These are phyloP conservation scores for Delichon dasypus DNA, from an alignment of 2,797 vertebrate species.

Conservation along the genomic window DNA sequence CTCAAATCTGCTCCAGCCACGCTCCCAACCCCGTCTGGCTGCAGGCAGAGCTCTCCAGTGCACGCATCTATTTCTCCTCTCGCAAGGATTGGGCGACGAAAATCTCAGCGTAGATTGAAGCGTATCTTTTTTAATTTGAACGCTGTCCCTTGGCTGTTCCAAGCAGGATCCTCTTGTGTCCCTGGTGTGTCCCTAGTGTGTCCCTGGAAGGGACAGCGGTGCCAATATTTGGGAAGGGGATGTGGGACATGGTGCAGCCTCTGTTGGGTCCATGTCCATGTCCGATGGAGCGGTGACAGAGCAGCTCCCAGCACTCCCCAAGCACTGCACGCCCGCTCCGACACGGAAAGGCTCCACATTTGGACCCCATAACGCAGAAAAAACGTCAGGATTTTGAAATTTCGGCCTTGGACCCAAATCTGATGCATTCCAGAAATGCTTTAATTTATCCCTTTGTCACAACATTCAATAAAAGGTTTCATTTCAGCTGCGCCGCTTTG, in stretches of 20 bases:
- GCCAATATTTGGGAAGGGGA: not conserved
- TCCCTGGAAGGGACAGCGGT: not conserved
- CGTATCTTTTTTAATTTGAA: rapidly evolving
- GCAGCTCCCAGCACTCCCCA: not conserved
- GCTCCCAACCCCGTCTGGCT: not conserved
- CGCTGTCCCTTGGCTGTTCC: not conserved
- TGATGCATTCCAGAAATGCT: constrained; percentile 59
- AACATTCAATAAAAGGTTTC: constrained; percentile 15
- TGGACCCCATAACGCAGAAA: constrained; percentile 15
- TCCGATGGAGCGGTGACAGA: rapidly evolving
- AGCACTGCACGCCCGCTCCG: not conserved
- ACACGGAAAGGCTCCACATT: not conserved
- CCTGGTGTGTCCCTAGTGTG: not conserved
- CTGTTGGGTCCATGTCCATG: no score
- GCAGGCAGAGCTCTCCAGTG: not conserved
- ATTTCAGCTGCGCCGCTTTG: constrained; percentile 7
- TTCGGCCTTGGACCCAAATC: constrained; percentile 49
- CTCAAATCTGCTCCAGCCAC: not conserved
- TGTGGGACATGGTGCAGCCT: not conserved
- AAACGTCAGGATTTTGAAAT: constrained; percentile 31
- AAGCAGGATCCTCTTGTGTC: not conserved
- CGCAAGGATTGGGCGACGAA: not conserved
- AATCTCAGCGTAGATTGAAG: rapidly evolving
- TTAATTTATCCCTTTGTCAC: constrained; percentile 58
- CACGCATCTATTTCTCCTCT: not conserved